Percentiles rank a stretch among this genome's conserved stretches.
These are phyloP conservation scores for Drosophila macrospina DNA, from an alignment of 2,888 invertebrate species.

Conservation along the genomic window DNA sequence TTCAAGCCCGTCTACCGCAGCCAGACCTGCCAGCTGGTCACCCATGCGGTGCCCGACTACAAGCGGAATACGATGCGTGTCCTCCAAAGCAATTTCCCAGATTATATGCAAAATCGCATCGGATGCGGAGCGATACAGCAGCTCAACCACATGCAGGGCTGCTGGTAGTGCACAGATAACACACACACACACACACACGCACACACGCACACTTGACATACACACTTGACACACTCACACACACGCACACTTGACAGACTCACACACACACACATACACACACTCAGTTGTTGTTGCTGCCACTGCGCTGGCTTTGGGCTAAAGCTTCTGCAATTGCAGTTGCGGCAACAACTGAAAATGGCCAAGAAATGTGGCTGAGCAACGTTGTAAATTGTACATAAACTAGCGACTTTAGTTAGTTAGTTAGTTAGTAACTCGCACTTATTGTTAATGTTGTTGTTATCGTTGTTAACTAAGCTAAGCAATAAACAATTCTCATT, in stretches of 20 bases:
- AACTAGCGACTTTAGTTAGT: constrained; percentile 46
- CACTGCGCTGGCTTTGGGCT: constrained; percentile 51
- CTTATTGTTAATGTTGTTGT: constrained; percentile 26
- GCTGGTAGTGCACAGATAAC: constrained; percentile 68
- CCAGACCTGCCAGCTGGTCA: constrained; percentile 86
- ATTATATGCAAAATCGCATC: constrained; percentile 88
- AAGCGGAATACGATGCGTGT: constrained; percentile 87
- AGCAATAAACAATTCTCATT: constrained; percentile 60
- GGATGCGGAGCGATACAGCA: constrained; percentile 88
- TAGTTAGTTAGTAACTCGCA: constrained; percentile 36
- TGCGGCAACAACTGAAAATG: constrained; percentile 40
- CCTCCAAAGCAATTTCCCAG: constrained; percentile 88
- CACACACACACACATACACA: constrained; percentile 12
- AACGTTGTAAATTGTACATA: constrained; percentile 57
- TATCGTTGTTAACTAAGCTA: constrained; percentile 60
- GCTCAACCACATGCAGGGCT: constrained; percentile 84
- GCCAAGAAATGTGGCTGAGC: constrained; percentile 1
- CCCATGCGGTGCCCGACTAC: constrained; percentile 87
- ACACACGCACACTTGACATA: constrained; percentile 7
- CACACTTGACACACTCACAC: constrained; percentile 6
- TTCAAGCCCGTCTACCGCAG: constrained; percentile 87
- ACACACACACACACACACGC: constrained; percentile 11
- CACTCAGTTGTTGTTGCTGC: constrained; percentile 25
- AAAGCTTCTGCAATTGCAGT: constrained; percentile 60
- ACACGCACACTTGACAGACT: constrained; percentile 20